Percentiles rank a stretch among this genome's conserved stretches.
These are phyloP conservation scores for Delia radicum DNA, from an alignment of 1,140 invertebrate genomes.

Conservation along the genomic window DNA sequence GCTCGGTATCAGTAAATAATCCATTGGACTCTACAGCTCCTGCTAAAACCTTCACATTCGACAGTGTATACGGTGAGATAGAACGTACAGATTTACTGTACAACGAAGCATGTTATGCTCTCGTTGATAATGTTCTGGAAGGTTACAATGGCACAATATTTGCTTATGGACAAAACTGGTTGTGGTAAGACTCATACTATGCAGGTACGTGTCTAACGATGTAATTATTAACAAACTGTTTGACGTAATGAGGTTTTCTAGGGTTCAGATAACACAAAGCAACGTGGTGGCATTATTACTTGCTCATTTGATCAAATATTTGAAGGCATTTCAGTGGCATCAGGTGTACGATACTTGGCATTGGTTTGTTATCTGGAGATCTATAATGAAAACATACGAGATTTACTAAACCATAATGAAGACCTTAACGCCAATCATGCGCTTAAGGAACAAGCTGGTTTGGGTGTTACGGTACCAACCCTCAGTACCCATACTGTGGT, in stretches of 20 bases:
- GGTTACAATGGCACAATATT: slow-evolving; percentile 88
- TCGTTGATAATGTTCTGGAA: slow-evolving; percentile 83
- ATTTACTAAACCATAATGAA: slow-evolving; percentile 61
- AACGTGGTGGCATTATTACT: slow-evolving; percentile 75
- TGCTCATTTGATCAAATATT: slow-evolving; percentile 89
- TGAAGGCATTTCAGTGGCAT: slow-evolving; percentile 83
- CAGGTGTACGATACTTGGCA: slow-evolving; percentile 80
- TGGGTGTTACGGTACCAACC: slow-evolving; percentile 77
- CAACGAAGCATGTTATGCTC: slow-evolving; percentile 82
- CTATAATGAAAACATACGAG: slow-evolving; percentile 86
- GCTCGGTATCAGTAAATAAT: slow-evolving; percentile 54
- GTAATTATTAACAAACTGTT: too few relatives aligned
- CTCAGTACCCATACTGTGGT: slow-evolving; percentile 56
- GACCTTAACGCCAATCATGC: slow-evolving; percentile 51
- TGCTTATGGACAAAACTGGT: slow-evolving; percentile 86
- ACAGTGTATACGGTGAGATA: slow-evolving; percentile 77
- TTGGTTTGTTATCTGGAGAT: slow-evolving; percentile 92
- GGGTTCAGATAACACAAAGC: not conserved
- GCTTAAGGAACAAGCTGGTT: slow-evolving; percentile 78
- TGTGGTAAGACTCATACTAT: slow-evolving; percentile 83
- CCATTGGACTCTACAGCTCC: slow-evolving; percentile 56
- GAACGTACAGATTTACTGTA: slow-evolving; percentile 82
- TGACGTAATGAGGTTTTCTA: too few relatives aligned
- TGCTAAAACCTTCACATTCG: slow-evolving; percentile 78
- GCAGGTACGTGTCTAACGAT: slow-evolving; percentile 71